These are phyloP conservation scores for Pterocles orientalis DNA, from an alignment of 2,113 vertebrate species.

Conservation along the genomic window DNA sequence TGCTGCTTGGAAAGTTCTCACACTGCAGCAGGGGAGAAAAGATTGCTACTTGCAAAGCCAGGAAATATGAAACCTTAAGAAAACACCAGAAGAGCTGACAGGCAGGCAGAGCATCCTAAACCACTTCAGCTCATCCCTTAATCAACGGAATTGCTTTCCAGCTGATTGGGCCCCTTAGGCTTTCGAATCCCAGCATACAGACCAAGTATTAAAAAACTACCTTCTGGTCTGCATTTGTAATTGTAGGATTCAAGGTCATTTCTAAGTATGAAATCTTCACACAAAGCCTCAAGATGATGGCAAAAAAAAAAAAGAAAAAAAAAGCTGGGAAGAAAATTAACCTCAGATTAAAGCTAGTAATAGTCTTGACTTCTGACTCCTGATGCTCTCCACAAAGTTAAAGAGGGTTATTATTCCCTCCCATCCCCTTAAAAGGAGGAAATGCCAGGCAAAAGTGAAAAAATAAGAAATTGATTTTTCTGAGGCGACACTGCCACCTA, in stretches of 20 bases:
- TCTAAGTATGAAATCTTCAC: background rate
- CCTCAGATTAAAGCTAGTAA: conserved; percentile 42
- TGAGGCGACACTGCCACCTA: conserved; percentile 57
- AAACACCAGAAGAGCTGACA: background rate
- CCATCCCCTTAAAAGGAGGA: background rate
- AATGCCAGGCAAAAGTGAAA: background rate
- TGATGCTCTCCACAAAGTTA: background rate
- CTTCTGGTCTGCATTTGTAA: background rate
- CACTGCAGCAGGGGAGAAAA: background rate
- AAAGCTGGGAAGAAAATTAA: conserved; percentile 23
- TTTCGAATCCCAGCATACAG: background rate
- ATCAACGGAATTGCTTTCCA: conserved; percentile 25
- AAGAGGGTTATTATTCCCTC: background rate
- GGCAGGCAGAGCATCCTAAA: conserved; percentile 14
- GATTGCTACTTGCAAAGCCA: background rate
- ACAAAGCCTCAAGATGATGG: conserved; percentile 7
- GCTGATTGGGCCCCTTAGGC: background rate
- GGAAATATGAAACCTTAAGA: background rate
- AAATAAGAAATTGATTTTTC: background rate
- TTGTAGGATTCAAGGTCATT: conserved; percentile 29
- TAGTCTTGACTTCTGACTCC: conserved; percentile 49
- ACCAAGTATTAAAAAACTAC: background rate
- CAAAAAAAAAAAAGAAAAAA: background rate
- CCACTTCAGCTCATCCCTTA: conserved; percentile 1
- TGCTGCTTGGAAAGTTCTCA: background rate